Conservation (phyloP, 2,113 vertebrate species). For the Meleagris gallopavo region DNA sequence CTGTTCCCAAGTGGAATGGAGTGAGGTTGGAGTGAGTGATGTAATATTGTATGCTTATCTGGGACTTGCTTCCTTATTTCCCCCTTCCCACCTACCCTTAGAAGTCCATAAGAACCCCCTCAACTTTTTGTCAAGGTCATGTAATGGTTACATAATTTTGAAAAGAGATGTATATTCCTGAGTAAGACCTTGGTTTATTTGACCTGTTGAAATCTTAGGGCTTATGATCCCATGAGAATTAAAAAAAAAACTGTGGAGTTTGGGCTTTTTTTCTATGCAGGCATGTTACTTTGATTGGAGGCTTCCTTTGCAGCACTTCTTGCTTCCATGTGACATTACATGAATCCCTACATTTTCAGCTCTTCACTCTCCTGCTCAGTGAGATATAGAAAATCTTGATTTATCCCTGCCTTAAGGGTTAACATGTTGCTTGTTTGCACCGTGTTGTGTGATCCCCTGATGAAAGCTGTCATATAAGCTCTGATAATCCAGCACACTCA, state of each 20-base stretch:
- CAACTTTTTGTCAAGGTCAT: constrained; percentile 35
- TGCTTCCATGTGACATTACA: not conserved
- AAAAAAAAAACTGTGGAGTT: not conserved
- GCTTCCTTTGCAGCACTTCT: not conserved
- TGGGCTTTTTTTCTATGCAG: not conserved
- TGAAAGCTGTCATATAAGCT: not conserved
- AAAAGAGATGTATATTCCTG: constrained; percentile 21
- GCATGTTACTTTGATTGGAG: not conserved
- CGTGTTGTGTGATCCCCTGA: not conserved
- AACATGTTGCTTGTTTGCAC: not conserved
- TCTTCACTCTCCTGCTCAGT: not conserved
- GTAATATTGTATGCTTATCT: not conserved
- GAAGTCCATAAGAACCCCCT: not conserved
- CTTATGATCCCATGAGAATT: not conserved
- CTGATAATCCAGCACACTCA: constrained; percentile 27
- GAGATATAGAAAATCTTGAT: not conserved
- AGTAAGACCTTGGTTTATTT: not conserved
- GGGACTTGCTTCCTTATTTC: not conserved
- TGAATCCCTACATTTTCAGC: not conserved
- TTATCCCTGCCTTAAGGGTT: not conserved
- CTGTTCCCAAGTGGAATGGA: not conserved
- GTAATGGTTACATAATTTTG: constrained; percentile 1
- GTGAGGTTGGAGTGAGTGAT: not conserved
- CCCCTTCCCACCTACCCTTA: accelerated
- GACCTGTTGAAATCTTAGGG: constrained; percentile 37